Conservation (phyloP, 1,140 invertebrate genomes). For the Zaprionus camerounensis region DNA sequence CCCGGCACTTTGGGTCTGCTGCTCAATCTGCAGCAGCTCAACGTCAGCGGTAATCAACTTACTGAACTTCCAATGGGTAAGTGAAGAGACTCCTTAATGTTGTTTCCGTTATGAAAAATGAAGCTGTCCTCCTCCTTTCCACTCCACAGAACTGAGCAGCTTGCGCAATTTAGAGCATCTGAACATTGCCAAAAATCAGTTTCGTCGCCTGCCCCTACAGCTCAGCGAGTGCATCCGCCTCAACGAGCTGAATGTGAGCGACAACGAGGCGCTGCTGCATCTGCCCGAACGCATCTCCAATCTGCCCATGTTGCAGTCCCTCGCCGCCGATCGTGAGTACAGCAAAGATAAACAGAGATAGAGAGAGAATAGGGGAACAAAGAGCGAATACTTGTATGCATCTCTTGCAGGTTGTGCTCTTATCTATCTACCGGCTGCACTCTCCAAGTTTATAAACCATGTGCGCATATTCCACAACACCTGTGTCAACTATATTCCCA, state of each 20-base stretch:
- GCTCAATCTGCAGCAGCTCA: conserved; percentile 67
- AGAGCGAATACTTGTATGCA: not conserved
- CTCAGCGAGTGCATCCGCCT: conserved; percentile 73
- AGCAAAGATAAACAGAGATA: not conserved
- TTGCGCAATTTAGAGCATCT: conserved; percentile 77
- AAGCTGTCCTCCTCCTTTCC: not conserved
- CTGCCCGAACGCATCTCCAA: conserved; percentile 79
- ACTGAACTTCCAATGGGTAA: conserved; percentile 70
- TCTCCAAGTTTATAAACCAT: conserved; percentile 79
- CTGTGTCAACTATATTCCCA: conserved; percentile 76
- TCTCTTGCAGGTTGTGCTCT: conserved; percentile 68
- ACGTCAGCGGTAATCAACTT: conserved; percentile 75
- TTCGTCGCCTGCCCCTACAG: conserved; percentile 71
- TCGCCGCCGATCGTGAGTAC: conserved; percentile 77
- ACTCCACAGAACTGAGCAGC: conserved; percentile 66
- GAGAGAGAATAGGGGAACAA: not conserved
- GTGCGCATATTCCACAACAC: conserved; percentile 83
- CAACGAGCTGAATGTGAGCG: conserved; percentile 79
- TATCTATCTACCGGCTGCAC: conserved; percentile 75
- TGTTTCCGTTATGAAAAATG: not conserved
- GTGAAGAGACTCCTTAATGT: conserved; percentile 33
- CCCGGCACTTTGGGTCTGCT: conserved; percentile 71
- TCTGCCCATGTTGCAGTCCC: conserved; percentile 72
- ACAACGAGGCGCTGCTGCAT: conserved; percentile 71
- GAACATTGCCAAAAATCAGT: conserved; percentile 76